Evolutionary conservation across 2,888 invertebrate genomes (phyloP).

Genomic region (Polydrusus pterygomalis): DNA sequence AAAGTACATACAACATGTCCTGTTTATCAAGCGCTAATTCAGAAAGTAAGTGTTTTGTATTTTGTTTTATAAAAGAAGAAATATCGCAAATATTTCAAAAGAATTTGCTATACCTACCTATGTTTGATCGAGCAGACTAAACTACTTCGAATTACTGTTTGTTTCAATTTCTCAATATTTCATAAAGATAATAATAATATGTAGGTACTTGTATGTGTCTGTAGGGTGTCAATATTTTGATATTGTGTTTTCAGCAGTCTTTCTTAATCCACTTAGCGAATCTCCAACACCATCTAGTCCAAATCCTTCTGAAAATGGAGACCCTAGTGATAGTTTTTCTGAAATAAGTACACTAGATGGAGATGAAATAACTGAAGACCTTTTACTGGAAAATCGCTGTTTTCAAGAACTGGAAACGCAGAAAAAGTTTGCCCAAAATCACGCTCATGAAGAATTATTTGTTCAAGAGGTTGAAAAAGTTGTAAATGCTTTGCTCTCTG

Average conservation of each 20-base stretch:
- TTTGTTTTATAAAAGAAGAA: neutral
- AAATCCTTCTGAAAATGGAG: conserved; percentile 66
- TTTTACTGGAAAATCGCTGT: conserved; percentile 73
- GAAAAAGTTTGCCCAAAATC: conserved; percentile 64
- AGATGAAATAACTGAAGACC: conserved; percentile 73
- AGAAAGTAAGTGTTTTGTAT: conserved; percentile 63
- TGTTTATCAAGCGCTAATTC: conserved; percentile 65
- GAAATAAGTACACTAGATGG: conserved; percentile 68
- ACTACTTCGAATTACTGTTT: too few relatives aligned
- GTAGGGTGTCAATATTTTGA: too few relatives aligned
- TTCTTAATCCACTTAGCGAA: conserved; percentile 61
- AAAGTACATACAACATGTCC: conserved; percentile 67
- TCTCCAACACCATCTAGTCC: conserved; percentile 65
- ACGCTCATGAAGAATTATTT: conserved; percentile 63
- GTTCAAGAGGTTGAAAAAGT: conserved; percentile 65
- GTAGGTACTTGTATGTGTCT: too few relatives aligned
- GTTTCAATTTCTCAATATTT: too few relatives aligned
- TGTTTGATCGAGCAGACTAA: too few relatives aligned
- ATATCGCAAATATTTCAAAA: neutral
- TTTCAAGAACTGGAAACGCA: conserved; percentile 75
- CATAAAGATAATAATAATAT: too few relatives aligned
- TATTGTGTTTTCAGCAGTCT: conserved; percentile 58
- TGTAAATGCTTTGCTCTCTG: conserved; percentile 75
- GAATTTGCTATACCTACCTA: too few relatives aligned
- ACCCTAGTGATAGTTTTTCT: conserved; percentile 63